Evolutionary conservation across 2,797 vertebrate species (phyloP).

Genomic region (Taeniopygia guttata): DNA sequence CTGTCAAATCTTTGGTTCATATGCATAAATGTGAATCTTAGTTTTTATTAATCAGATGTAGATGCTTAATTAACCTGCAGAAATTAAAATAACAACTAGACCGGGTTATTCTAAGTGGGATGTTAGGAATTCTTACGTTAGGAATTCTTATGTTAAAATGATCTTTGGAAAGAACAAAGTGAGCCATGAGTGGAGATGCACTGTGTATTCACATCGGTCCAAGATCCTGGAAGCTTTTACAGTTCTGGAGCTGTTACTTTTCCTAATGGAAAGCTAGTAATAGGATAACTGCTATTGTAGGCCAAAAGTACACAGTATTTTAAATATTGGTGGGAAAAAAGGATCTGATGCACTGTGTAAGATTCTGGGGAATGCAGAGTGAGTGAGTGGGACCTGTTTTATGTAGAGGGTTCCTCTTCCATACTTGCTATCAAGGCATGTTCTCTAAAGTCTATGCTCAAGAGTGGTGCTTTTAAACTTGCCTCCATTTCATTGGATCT

Average conservation of each 20-base stretch:
- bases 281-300: neutral
- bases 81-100: neutral
- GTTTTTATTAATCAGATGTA: neutral
- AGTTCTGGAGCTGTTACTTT: neutral
- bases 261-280: neutral
- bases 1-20: neutral
- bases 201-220: neutral
- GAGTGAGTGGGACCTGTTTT: neutral
- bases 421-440: neutral
- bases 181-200: neutral
- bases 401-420: neutral
- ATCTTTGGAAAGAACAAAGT: neutral
- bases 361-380: neutral
- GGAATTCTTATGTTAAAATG: no score
- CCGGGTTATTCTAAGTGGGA: rapidly evolving
- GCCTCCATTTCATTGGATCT: neutral
- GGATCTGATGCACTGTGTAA: neutral
- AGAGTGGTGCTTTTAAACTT: neutral
- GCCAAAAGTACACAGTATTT: neutral
- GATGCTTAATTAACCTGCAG: neutral
- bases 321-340: neutral
- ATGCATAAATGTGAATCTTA: neutral
- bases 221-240: neutral
- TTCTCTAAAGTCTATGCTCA: neutral
- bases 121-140: neutral